Conservation (phyloP, 2,888 invertebrate genomes). For the Craniophora ligustri region DNA sequence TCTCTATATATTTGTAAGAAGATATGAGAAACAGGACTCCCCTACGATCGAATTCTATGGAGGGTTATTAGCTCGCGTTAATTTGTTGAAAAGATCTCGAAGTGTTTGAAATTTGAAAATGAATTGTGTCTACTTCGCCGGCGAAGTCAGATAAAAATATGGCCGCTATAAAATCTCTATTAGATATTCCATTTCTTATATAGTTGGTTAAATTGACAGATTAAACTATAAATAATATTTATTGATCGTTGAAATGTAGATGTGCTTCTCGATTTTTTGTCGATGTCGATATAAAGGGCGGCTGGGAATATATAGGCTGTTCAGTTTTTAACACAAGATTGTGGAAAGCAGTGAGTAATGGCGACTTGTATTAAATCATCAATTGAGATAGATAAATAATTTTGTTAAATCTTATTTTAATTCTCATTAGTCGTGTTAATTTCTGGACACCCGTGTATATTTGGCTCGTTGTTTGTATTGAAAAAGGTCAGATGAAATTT, state of each 20-base stretch:
- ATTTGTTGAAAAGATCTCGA: conserved; percentile 1
- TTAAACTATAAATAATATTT: conserved; percentile 42
- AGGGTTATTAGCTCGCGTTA: neutral
- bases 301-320: neutral
- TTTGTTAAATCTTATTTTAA: too few species aligned
- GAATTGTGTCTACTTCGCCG: conserved; percentile 31
- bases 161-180: conserved; percentile 14
- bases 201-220: conserved; percentile 29
- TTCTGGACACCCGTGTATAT: neutral
- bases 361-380: too few species aligned
- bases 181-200: conserved; percentile 37
- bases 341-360: neutral
- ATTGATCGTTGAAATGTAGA: conserved; percentile 50
- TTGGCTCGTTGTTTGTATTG: conserved; percentile 3
- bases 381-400: too few species aligned
- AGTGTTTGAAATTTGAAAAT: neutral
- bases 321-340: too few species aligned
- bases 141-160: conserved; percentile 21
- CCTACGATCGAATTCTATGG: neutral
- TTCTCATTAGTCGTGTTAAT: neutral
- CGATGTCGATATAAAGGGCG: conserved; percentile 35
- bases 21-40: neutral
- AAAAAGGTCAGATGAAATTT: neutral
- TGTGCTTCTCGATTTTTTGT: conserved; percentile 53
- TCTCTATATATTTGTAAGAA: neutral